Evolutionary conservation across 2,113 vertebrate genomes (phyloP), one percentile per base, ranked within the genome.

Genomic region (Zeus faber): DNA sequence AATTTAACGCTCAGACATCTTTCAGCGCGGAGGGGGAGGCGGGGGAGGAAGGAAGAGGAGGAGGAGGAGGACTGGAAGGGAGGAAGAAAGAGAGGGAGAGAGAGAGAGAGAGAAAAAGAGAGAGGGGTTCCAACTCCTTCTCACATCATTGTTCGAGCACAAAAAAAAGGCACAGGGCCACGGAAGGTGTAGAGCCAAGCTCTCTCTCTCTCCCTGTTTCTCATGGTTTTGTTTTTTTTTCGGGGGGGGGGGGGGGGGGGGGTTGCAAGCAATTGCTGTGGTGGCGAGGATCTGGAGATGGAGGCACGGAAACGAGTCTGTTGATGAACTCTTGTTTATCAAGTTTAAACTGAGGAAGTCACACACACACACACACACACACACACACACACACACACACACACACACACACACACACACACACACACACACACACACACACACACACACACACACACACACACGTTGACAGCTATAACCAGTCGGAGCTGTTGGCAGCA

Each of bases 1-100:
- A 79, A 76, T 76, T 82, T 76, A 74, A 63, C 57, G 40, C 67
- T 64, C 63, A 59, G 57, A 66, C 66, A 54, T 58, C 55, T 47
- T 47, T 26, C 9, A 4, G 22, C 5, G n/a, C 18, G 17, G 21
- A 24, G 24, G 4, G 22, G 13, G 7, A 44, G 20, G 6, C 5
- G 6, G 16, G n/a, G 17, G 24, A 43, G 17, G 21, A 56, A 31
- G 23, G 21, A 8, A 59, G 49, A 26, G 55, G 22, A 17, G 51
- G 22, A 50, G 16, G 39, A 47, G 37, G 11, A 29, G 13, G 46
- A 29, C 6, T 14, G 20, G 10, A 48, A 27, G 27, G 29, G 29
- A 13, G 33, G 40, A 21, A 29, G n/a, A 40, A 4, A 6, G 33
- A 35, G 33, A 35, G 14, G 14, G 6, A 35, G 14, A 1, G 33